Conservation (phyloP, 2,113 vertebrate species). For the Holacanthus passer region DNA sequence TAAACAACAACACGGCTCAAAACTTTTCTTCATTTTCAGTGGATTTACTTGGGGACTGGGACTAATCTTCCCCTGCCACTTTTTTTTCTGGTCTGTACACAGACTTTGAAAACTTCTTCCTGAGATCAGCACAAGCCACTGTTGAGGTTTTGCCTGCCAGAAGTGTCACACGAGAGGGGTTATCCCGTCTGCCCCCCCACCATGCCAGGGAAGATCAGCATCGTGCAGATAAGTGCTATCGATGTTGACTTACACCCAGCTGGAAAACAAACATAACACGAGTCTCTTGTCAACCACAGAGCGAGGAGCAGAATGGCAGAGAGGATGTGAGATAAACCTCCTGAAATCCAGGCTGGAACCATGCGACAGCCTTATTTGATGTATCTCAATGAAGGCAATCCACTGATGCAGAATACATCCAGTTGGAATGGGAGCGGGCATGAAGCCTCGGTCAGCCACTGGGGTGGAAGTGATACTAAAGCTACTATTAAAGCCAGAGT, state of each 20-base stretch:
- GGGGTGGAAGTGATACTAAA: slow-evolving; percentile 49
- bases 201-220: slow-evolving; percentile 51
- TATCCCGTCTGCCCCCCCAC: slow-evolving; percentile 29
- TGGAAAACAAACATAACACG: slow-evolving; percentile 59
- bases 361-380: slow-evolving; percentile 45
- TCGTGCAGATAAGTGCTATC: slow-evolving; percentile 61
- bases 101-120: slow-evolving; percentile 35
- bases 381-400: slow-evolving; percentile 41
- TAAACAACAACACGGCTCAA: slow-evolving; percentile 19
- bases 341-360: slow-evolving; percentile 43
- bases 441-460: slow-evolving; percentile 33
- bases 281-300: slow-evolving; percentile 39
- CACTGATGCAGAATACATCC: slow-evolving; percentile 68
- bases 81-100: neutral
- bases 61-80: slow-evolving; percentile 1
- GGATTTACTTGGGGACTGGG: slow-evolving; percentile 25
- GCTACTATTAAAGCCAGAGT: slow-evolving; percentile 48
- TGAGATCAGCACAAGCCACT: slow-evolving; percentile 15
- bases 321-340: slow-evolving; percentile 45
- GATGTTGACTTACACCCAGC: slow-evolving; percentile 64
- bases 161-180: slow-evolving; percentile 45
- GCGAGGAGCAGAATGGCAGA: slow-evolving; percentile 7
- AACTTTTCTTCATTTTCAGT: slow-evolving; percentile 20
- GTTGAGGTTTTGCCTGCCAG: slow-evolving; percentile 26
- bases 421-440: slow-evolving; percentile 52